phyloP scores from a whole-genome alignment of 2,888 invertebrate species.

The Megalurothrips usitatus region DNA sequence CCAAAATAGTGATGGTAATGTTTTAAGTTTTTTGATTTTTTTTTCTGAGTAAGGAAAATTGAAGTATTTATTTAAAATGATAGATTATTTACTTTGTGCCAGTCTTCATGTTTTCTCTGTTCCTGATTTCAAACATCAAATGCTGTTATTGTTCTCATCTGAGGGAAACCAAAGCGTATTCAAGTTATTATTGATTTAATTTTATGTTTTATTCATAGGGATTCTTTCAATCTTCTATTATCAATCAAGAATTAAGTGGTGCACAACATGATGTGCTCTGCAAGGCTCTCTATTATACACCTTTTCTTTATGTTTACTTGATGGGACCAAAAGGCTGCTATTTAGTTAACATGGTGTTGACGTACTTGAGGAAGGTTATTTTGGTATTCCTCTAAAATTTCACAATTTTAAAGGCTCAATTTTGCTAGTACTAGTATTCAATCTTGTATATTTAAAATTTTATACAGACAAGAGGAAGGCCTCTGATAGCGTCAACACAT shows the following conservation, averaged over 20 bases:
- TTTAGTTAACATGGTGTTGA: background rate
- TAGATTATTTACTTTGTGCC: constrained; percentile 5
- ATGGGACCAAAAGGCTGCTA: constrained; percentile 2
- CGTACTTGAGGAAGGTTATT: background rate
- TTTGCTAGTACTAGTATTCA: background rate
- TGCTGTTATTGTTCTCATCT: constrained; percentile 11
- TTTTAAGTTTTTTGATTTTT: background rate
- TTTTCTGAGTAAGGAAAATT: background rate
- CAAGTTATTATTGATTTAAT: constrained; percentile 9
- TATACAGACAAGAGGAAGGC: background rate
- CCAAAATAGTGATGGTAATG: background rate
- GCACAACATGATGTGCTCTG: background rate
- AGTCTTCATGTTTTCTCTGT: background rate
- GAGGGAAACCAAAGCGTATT: constrained; percentile 13
- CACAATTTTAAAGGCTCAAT: background rate
- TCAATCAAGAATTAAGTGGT: background rate
- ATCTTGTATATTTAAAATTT: background rate
- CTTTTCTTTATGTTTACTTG: background rate
- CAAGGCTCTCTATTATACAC: constrained; percentile 6
- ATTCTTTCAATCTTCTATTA: background rate
- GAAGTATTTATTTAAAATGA: background rate
- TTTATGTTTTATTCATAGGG: background rate
- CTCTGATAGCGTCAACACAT: too few species aligned
- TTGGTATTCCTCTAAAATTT: constrained; percentile 2
- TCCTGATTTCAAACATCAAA: background rate